Percentiles rank a stretch among this genome's conserved stretches.
Conservation (phyloP, 2,113 vertebrate species). For the Ophthalmolycus amberensis region DNA sequence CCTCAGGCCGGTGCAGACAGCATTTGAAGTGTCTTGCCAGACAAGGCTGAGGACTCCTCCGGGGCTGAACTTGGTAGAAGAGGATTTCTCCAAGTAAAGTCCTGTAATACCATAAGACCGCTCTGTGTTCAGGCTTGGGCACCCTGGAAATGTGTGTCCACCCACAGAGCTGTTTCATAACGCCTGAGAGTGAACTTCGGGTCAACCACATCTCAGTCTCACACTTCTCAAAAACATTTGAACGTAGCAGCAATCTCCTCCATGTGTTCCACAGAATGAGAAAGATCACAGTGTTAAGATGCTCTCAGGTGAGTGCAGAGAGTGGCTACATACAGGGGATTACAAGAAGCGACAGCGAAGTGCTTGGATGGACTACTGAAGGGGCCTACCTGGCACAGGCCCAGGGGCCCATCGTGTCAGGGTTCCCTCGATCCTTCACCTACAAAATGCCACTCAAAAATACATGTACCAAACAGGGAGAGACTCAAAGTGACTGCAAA, state of each 20-base stretch:
- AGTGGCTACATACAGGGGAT: constrained; percentile 12
- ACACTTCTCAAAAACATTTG: constrained; percentile 34
- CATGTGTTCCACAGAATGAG: constrained; percentile 8
- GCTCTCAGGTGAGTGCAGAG: constrained; percentile 33
- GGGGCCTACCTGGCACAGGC: neutral
- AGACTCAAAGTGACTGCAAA: neutral
- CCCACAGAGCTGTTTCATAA: constrained; percentile 63
- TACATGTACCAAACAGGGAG: neutral
- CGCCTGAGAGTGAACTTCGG: constrained; percentile 24
- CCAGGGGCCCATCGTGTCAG: neutral
- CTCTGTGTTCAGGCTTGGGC: constrained; percentile 30
- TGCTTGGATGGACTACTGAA: neutral
- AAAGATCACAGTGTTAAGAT: constrained; percentile 49
- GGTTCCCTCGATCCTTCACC: neutral
- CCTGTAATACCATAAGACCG: constrained; percentile 24
- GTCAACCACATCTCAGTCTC: constrained; percentile 38
- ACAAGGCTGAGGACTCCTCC: constrained; percentile 14
- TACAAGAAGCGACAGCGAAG: neutral
- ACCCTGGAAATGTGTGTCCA: constrained; percentile 38
- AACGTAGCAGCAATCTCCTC: constrained; percentile 16
- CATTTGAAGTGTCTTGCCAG: constrained; percentile 30
- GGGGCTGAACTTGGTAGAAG: constrained; percentile 14
- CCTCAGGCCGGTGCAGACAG: neutral
- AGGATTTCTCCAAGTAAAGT: constrained; percentile 47
- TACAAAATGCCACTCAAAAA: neutral